Evolutionary conservation across 2,113 vertebrate genomes (phyloP), one percentile per base, ranked within the genome.

Genomic region (Parotia lawesii): DNA sequence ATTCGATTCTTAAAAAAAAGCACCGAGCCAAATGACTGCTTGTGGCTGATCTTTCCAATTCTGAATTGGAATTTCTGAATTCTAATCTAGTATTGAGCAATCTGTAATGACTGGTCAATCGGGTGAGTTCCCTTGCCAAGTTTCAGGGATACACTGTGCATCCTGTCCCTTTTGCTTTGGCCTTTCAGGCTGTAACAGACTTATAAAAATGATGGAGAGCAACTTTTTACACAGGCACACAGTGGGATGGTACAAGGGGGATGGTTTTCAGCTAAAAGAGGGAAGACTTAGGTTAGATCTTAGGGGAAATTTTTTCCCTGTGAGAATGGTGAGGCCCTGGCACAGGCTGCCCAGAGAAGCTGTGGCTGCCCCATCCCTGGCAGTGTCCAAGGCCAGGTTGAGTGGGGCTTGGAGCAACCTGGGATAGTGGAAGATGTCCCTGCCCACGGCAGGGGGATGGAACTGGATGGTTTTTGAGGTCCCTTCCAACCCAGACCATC

Each of bases 41-140:
- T 54, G 87, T 25, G 61, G 87, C 53, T 40, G 83, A 45, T 84
- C 72, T 90, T 90, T 48, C 88, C 65, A 62, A 44, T 40, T 70
- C 28, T 40, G 74, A 54, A 54, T 61, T 53, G 35, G 50, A 84
- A 74, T 48, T 85, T 78, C 90, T 17, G 65, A 67, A 70, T 91
- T 50, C 40, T 70, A 15, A 9, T 27, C 42, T 35, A 16, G 15
- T 47, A 20, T 11, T n/a, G 61, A 61, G 35, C 4, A 17, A 28
- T 21, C 60, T 16, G 2, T 47, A 45, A 71, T 69, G 35, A 53
- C 23, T 5, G 54, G 50, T 37, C 10, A 31, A 3, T 25, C n/a
- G 13, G 2, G 3, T 11, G 12, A 31, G 31, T 10, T n/a, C 29
- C 16, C 7, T 18, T 5, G 12, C 24, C 5, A 23, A 51, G 72